phyloP scores from a whole-genome alignment of 2,797 vertebrate genomes.

The Kryptopterus vitreolus region DNA sequence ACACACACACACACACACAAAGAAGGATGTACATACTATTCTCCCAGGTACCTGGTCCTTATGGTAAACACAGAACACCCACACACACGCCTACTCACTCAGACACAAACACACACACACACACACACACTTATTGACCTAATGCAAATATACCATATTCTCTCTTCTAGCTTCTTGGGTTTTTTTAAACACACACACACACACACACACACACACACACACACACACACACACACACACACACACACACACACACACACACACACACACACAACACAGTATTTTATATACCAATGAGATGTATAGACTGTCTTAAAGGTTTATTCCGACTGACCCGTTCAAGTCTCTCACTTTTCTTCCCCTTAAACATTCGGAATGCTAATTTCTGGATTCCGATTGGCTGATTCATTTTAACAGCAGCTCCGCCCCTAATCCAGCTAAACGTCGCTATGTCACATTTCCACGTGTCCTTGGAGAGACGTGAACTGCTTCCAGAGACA shows the following conservation, averaged over 20 bases:
- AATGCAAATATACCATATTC: constrained; percentile 17
- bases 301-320: background rate
- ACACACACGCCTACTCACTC: constrained; percentile 46
- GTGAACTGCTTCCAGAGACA: background rate
- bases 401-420: background rate
- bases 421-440: background rate
- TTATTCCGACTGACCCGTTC: background rate
- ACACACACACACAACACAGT: background rate
- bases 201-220: background rate
- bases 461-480: background rate
- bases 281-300: background rate
- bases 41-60: constrained; percentile 53
- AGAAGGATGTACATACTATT: constrained; percentile 50
- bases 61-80: constrained; percentile 54
- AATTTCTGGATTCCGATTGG: background rate
- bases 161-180: constrained; percentile 45
- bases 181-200: background rate
- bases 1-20: constrained; percentile 46
- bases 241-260: background rate
- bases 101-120: constrained; percentile 40
- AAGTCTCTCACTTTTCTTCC: background rate
- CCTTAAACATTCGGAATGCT: background rate
- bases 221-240: background rate
- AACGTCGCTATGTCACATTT: background rate
- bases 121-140: constrained; percentile 28